Conservation (phyloP, 2,113 vertebrate species). For the Otocyon megalotis region DNA sequence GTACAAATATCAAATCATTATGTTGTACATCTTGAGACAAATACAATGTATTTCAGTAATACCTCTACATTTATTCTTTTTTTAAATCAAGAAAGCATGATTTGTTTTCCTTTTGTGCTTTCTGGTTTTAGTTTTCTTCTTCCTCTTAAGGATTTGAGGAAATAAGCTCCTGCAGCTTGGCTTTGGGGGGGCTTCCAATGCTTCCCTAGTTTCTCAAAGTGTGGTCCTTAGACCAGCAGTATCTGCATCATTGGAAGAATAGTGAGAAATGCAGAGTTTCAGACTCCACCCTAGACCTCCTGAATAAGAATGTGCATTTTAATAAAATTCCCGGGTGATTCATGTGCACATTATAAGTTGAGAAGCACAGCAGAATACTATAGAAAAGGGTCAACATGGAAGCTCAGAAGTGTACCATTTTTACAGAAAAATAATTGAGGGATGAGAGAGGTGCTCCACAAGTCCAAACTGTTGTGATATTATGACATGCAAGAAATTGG, state of each 20-base stretch:
- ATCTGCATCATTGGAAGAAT: neutral
- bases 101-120: neutral
- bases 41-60: neutral
- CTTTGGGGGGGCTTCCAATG: neutral
- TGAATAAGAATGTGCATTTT: neutral
- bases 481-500: neutral
- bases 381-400: neutral
- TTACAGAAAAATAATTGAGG: neutral
- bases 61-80: neutral
- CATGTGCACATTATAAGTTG: neutral
- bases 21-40: neutral
- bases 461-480: neutral
- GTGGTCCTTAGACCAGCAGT: neutral
- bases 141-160: neutral
- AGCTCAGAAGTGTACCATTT: neutral
- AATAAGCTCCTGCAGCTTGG: neutral
- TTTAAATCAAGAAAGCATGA: too few species aligned
- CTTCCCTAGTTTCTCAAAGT: neutral
- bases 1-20: neutral
- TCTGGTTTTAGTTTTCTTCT: slow-evolving; percentile 33
- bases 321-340: neutral
- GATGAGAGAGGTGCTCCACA: neutral
- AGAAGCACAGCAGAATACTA: neutral
- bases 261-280: neutral
- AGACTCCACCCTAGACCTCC: neutral